Conservation (phyloP, 2,888 invertebrate species). For the Lasiommata megera region DNA sequence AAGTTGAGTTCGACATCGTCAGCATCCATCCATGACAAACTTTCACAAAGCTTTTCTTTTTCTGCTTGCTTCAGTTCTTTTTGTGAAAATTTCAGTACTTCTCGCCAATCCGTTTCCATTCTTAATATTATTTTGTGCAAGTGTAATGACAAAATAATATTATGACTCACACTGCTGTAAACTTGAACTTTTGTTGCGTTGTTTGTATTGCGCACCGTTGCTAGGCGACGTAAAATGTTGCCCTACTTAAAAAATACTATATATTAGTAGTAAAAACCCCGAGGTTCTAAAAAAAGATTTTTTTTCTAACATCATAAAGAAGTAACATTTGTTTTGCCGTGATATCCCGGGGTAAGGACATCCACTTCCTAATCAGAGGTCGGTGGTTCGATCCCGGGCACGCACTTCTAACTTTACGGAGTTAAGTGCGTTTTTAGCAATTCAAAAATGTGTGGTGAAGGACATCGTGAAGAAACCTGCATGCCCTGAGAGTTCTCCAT, state of each 20-base stretch:
- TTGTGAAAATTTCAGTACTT: constrained; percentile 78
- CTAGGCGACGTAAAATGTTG: constrained; percentile 45
- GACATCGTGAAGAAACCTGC: too few relatives aligned
- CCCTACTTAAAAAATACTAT: neutral
- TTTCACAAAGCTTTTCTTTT: constrained; percentile 84
- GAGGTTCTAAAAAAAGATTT: too few relatives aligned
- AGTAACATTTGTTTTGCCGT: too few relatives aligned
- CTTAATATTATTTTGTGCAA: constrained; percentile 37
- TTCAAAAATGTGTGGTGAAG: too few relatives aligned
- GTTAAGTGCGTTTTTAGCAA: too few relatives aligned
- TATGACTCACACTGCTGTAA: constrained; percentile 3
- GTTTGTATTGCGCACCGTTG: constrained; percentile 41
- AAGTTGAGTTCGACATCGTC: constrained; percentile 80
- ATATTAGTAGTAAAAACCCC: neutral
- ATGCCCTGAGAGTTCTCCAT: too few relatives aligned
- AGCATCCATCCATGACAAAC: constrained; percentile 82
- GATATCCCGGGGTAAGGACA: too few relatives aligned
- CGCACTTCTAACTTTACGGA: too few relatives aligned
- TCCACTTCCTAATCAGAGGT: too few relatives aligned
- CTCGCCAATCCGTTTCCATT: constrained; percentile 81
- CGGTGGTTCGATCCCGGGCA: too few relatives aligned
- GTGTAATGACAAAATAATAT: neutral
- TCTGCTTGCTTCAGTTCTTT: constrained; percentile 80
- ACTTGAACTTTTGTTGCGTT: neutral
- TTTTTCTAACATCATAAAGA: too few relatives aligned